Percentiles rank a stretch among this genome's conserved stretches.
These are phyloP conservation scores for Sander vitreus DNA, from an alignment of 2,113 vertebrate species.

Conservation along the genomic window DNA sequence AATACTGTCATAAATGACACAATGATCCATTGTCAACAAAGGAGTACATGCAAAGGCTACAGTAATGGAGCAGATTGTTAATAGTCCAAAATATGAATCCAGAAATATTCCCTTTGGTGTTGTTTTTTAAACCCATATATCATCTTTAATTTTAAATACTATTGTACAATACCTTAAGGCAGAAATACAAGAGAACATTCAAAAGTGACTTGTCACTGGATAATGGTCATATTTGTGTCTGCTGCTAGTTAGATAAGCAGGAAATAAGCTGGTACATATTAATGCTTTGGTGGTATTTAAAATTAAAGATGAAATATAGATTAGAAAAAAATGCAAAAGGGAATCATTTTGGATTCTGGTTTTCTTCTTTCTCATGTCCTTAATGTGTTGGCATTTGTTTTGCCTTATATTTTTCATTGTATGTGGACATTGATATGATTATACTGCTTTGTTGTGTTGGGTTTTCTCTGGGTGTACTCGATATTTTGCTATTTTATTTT, in stretches of 20 bases:
- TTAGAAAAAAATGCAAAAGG: background rate
- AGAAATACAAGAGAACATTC: background rate
- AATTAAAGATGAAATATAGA: background rate
- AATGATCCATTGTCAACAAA: background rate
- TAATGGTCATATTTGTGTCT: background rate
- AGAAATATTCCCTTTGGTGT: background rate
- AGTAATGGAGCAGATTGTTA: background rate
- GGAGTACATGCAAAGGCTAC: too few species aligned
- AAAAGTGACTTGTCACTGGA: background rate
- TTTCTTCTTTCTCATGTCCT: background rate
- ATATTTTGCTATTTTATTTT: background rate
- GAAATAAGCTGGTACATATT: background rate
- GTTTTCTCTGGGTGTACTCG: background rate
- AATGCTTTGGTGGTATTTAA: background rate
- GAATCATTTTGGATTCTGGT: background rate
- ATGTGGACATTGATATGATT: background rate
- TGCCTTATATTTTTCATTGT: background rate
- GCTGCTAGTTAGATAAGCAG: background rate
- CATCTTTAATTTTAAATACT: background rate
- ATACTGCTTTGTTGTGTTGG: background rate
- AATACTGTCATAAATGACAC: background rate
- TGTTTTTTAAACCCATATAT: background rate
- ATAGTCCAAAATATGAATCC: background rate
- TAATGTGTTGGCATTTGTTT: background rate
- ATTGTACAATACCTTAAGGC: too few species aligned